Conservation (phyloP, 2,113 vertebrate genomes). For the Sylvietta virens region DNA sequence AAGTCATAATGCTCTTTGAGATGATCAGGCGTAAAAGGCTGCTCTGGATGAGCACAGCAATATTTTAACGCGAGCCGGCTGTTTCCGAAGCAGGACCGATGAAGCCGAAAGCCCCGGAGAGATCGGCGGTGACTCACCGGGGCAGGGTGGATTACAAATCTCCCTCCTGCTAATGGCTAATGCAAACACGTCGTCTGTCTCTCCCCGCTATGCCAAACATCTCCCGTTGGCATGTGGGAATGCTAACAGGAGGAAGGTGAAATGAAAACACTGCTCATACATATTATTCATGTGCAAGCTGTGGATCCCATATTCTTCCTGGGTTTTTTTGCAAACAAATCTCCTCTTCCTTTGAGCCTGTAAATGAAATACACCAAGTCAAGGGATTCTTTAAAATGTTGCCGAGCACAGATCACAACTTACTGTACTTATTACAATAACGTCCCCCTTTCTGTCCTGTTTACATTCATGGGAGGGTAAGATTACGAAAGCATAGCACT, state of each 20-base stretch:
- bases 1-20: not conserved
- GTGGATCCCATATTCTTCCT: not conserved
- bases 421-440: not conserved
- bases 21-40: not conserved
- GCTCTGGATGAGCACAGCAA: not conserved
- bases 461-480: not conserved
- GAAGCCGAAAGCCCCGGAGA: not conserved
- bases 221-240: not conserved
- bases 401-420: accelerated
- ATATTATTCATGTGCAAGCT: not conserved
- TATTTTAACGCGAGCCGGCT: accelerated
- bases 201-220: not conserved
- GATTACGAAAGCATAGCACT: not conserved
- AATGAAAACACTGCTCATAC: not conserved
- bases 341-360: not conserved
- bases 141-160: not conserved
- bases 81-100: not conserved
- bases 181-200: not conserved
- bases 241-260: not conserved
- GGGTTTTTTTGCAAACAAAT: not conserved
- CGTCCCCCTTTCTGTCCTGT: not conserved
- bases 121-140: not conserved
- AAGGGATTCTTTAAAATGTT: not conserved
- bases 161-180: not conserved
- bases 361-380: not conserved